Evolutionary conservation across 2,113 vertebrate genomes (phyloP), one percentile per base, ranked within the genome.

Genomic region (Microtus ochrogaster): DNA sequence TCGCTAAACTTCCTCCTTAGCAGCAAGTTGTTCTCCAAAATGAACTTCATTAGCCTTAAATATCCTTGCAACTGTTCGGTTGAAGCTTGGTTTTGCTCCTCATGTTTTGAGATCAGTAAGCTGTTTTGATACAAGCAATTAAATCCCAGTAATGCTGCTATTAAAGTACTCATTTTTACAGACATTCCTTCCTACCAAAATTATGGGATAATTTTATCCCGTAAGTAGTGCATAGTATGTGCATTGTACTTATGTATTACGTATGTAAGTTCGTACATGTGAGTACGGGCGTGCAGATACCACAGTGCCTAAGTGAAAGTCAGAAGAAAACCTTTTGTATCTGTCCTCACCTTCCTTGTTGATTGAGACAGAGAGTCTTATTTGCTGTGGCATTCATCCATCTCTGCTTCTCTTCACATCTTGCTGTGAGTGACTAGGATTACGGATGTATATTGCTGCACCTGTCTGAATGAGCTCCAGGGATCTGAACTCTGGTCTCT

Each of bases 61-160:
- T 52, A 85, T 70, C 30, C 70, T 44, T 70, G 86, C 39, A 58
- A 92, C 9, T 49, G 77, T 92, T 92, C 28, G 79, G 52, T 92
- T 28, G 79, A 58, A 66, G 44, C n/a, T 84, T 49, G 63, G 89
- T 91, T 97, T 93, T 96, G 24, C 41, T 92, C 63, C 97, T 39
- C 13, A 97, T 94, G 97, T 94, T 96, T 87, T 97, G 97, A 90
- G 91, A 91, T 39, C 96, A 96, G 93, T 98, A 92, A 76, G 55
- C 90, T 66, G 94, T 94, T 94, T 97, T 90, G 96, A 97, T 96
- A 96, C 97, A 95, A 92, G 47, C 19, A 36, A 79, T 79, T 86
- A 97, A 96, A 97, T 98, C 94, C 95, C 90, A 96, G 36, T 0
- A 41, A 82, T 97, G 97, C 94, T 97, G 97, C 97, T 93, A 97